phyloP scores from a whole-genome alignment of 1,140 invertebrate genomes.

The Drosophila asahinai region DNA sequence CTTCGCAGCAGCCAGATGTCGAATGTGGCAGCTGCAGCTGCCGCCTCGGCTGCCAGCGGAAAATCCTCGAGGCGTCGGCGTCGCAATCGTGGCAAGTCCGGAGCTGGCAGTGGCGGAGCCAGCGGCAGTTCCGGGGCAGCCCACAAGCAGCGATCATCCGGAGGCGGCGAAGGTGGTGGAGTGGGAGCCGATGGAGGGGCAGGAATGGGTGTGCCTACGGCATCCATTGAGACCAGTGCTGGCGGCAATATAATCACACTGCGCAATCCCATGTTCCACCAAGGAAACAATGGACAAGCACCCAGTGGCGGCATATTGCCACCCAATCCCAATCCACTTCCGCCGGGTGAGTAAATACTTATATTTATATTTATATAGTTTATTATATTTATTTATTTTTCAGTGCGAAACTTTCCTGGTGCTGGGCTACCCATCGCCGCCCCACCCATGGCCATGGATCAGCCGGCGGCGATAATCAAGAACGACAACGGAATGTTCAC shows the following conservation, averaged over 20 bases:
- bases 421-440: constrained; percentile 53
- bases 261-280: constrained; percentile 90
- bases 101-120: constrained; percentile 19
- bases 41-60: constrained; percentile 46
- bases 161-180: constrained; percentile 20
- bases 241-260: constrained; percentile 89
- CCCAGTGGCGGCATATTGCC: constrained; percentile 44
- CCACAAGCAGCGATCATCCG: constrained; percentile 33
- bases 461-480: constrained; percentile 88
- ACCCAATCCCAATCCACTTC: constrained; percentile 65
- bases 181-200: neutral
- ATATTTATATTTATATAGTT: too few species aligned
- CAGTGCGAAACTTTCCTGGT: constrained; percentile 53
- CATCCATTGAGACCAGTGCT: constrained; percentile 72
- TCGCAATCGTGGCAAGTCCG: constrained; percentile 87
- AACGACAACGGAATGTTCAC: constrained; percentile 92
- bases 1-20: constrained; percentile 42
- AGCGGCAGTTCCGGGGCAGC: constrained; percentile 15
- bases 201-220: constrained; percentile 14
- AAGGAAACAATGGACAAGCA: constrained; percentile 65
- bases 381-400: neutral
- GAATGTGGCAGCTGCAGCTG: constrained; percentile 34
- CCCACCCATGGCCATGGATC: constrained; percentile 74
- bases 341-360: constrained; percentile 45
- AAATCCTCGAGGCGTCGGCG: constrained; percentile 87